Conservation (phyloP, 2,888 invertebrate species). For the Drosophila formosana region DNA sequence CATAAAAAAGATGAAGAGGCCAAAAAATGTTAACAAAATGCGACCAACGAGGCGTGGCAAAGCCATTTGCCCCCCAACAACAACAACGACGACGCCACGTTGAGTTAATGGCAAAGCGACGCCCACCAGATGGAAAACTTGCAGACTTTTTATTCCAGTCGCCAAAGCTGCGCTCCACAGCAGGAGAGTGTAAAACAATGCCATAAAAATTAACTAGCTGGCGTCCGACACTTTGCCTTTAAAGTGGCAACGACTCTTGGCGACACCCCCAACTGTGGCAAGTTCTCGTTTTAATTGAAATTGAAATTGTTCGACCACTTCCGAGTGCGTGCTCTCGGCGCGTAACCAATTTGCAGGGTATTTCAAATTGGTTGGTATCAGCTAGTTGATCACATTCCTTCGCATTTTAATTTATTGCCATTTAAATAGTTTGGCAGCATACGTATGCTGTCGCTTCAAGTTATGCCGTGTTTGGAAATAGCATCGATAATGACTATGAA, state of each 20-base stretch:
- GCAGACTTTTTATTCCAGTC: conserved; percentile 24
- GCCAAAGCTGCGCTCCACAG: conserved; percentile 42
- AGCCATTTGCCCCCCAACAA: conserved; percentile 19
- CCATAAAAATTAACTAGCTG: conserved; percentile 75
- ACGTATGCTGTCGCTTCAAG: not conserved
- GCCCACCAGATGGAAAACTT: conserved; percentile 43
- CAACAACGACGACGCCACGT: conserved; percentile 28
- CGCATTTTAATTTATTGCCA: not conserved
- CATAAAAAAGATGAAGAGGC: conserved; percentile 28
- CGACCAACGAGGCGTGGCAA: conserved; percentile 37
- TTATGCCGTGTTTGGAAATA: not conserved
- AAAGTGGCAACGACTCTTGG: conserved; percentile 23
- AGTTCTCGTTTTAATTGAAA: conserved; percentile 42
- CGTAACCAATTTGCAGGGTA: not conserved
- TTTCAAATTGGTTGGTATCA: too few species aligned
- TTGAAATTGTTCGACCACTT: conserved; percentile 49
- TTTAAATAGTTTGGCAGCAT: too few species aligned
- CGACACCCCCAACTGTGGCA: not conserved
- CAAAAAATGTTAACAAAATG: conserved; percentile 23
- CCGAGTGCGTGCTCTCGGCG: not conserved
- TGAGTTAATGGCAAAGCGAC: conserved; percentile 45
- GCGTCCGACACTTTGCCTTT: conserved; percentile 56
- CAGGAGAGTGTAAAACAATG: conserved; percentile 70
- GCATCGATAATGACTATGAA: conserved; percentile 28
- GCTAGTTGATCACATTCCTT: too few species aligned